Conservation (phyloP, 2,113 vertebrate genomes). For the Ophthalmolycus amberensis region DNA sequence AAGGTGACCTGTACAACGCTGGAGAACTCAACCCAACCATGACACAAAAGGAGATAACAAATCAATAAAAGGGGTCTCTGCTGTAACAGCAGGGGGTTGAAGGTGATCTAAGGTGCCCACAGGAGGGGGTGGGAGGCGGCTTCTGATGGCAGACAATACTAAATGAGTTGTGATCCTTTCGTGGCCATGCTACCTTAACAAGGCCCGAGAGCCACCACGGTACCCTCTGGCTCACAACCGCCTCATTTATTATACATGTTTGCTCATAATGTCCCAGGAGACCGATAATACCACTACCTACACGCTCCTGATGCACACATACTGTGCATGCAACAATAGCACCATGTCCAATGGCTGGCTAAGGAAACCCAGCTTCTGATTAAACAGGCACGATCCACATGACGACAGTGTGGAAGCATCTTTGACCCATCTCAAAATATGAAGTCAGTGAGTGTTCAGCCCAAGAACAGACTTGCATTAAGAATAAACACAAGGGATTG, state of each 20-base stretch:
- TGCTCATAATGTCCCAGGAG: slow-evolving; percentile 21
- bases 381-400: background rate
- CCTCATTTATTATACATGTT: slow-evolving; percentile 73
- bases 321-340: background rate
- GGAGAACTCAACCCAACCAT: background rate
- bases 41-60: background rate
- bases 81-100: slow-evolving; percentile 12
- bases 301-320: background rate
- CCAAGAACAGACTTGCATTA: background rate
- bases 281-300: background rate
- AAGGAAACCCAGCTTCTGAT: background rate
- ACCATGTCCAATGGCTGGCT: background rate
- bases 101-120: slow-evolving; percentile 26
- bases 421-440: background rate
- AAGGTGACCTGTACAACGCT: background rate
- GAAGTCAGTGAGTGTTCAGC: background rate
- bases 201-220: slow-evolving; percentile 56
- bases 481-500: background rate
- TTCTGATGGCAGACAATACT: slow-evolving; percentile 75
- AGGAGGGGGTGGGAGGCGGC: background rate
- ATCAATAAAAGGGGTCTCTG: slow-evolving; percentile 43
- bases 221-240: background rate
- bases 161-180: slow-evolving; percentile 54
- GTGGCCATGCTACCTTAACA: slow-evolving; percentile 58
- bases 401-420: background rate